phyloP scores from a whole-genome alignment of 1,140 invertebrate genomes.

The Drosophila nigrodunni region DNA sequence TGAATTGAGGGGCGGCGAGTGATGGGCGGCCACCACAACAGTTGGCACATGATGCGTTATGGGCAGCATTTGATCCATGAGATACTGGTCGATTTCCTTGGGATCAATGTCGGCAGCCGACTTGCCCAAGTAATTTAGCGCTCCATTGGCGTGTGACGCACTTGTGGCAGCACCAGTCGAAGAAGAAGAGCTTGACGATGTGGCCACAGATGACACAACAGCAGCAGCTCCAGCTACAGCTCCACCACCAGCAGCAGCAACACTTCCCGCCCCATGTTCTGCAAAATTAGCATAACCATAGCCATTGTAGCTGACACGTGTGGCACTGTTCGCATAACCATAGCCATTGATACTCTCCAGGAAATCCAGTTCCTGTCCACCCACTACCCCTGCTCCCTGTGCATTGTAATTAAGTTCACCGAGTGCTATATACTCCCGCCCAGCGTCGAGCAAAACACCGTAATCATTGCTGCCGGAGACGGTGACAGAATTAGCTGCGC shows the following conservation, averaged over 20 bases:
- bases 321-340: conserved; percentile 39
- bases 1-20: conserved; percentile 69
- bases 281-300: conserved; percentile 53
- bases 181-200: not conserved
- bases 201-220: conserved; percentile 7
- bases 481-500: conserved; percentile 1
- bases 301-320: conserved; percentile 28
- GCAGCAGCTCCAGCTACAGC: conserved; percentile 2
- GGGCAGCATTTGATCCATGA: conserved; percentile 83
- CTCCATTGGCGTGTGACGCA: conserved; percentile 76
- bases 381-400: conserved; percentile 9
- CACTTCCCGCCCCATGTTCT: conserved; percentile 21
- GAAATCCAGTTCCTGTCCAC: conserved; percentile 67
- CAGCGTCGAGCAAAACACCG: conserved; percentile 65
- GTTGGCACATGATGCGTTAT: conserved; percentile 53
- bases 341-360: conserved; percentile 67
- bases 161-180: conserved; percentile 13
- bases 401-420: conserved; percentile 63
- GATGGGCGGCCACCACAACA: conserved; percentile 17
- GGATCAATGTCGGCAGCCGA: conserved; percentile 77
- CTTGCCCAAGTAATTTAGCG: conserved; percentile 75
- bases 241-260: conserved; percentile 14
- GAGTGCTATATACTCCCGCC: conserved; percentile 69
- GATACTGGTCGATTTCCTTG: conserved; percentile 84
- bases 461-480: conserved; percentile 48